These are phyloP conservation scores for Artibeus jamaicensis DNA, from an alignment of 2,797 vertebrate species.

Conservation along the genomic window DNA sequence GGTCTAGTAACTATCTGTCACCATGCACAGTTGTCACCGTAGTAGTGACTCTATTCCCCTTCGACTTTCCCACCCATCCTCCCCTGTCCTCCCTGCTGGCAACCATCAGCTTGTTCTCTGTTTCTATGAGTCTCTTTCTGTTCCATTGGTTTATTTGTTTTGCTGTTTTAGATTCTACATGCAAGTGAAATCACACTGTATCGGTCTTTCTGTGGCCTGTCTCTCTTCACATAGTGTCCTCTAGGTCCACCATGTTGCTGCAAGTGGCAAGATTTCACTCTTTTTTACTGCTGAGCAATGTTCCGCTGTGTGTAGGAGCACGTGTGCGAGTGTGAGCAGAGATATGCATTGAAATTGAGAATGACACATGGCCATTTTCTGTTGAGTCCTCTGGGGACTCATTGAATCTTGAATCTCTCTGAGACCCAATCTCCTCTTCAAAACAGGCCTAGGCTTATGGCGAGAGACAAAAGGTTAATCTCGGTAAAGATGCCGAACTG, in stretches of 20 bases:
- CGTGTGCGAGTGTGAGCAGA: neutral
- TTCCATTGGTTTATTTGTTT: neutral
- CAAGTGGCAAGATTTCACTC: neutral
- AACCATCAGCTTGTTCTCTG: neutral
- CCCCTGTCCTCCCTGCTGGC: neutral
- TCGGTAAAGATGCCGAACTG: neutral
- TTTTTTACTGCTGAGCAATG: neutral
- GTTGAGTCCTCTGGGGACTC: neutral
- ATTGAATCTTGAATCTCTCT: neutral
- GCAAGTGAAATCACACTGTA: neutral
- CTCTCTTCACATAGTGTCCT: neutral
- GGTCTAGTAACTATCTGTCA: neutral
- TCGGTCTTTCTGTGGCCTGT: neutral
- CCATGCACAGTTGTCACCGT: neutral
- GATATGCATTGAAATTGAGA: neutral
- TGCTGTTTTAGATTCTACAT: neutral
- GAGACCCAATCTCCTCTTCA: neutral
- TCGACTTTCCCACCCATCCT: neutral
- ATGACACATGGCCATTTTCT: neutral
- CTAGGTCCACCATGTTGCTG: neutral
- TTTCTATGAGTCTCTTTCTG: neutral
- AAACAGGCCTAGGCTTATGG: neutral
- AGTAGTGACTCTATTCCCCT: neutral
- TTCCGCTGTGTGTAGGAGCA: neutral
- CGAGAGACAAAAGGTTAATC: neutral